Conservation (phyloP, 2,888 invertebrate species). For the Amiota minor region DNA sequence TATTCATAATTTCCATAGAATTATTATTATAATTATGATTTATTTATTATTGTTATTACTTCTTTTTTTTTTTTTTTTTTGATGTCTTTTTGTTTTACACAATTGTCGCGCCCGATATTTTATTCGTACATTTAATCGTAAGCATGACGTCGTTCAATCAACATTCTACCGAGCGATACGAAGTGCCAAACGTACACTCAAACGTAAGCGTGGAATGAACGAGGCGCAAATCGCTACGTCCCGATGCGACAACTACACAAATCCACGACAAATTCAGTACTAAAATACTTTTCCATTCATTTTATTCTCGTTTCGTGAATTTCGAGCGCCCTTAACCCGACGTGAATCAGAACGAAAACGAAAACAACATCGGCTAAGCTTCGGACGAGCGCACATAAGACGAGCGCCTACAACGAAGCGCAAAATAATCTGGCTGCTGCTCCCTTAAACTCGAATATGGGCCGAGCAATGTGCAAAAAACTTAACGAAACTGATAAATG, state of each 20-base stretch:
- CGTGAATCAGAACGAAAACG: slow-evolving; percentile 44
- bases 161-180: slow-evolving; percentile 38
- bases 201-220: neutral
- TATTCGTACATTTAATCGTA: neutral
- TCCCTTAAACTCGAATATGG: neutral
- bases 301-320: slow-evolving; percentile 35
- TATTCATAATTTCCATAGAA: neutral
- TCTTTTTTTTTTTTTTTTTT: neutral
- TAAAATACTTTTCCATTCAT: slow-evolving; percentile 50
- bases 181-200: slow-evolving; percentile 34
- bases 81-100: neutral
- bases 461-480: slow-evolving; percentile 4
- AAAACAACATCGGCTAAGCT: slow-evolving; percentile 24
- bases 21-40: neutral
- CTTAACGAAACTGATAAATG: neutral
- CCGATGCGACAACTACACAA: slow-evolving; percentile 70
- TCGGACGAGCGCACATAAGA: neutral
- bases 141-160: slow-evolving; percentile 33
- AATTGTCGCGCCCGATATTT: neutral
- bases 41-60: slow-evolving; percentile 2
- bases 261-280: slow-evolving; percentile 73
- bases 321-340: slow-evolving; percentile 32
- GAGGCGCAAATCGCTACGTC: slow-evolving; percentile 33
- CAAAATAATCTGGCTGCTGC: neutral
- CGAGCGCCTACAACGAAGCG: too few relatives aligned